phyloP scores from a whole-genome alignment of 2,888 invertebrate genomes.

The Nomada goodeniana region DNA sequence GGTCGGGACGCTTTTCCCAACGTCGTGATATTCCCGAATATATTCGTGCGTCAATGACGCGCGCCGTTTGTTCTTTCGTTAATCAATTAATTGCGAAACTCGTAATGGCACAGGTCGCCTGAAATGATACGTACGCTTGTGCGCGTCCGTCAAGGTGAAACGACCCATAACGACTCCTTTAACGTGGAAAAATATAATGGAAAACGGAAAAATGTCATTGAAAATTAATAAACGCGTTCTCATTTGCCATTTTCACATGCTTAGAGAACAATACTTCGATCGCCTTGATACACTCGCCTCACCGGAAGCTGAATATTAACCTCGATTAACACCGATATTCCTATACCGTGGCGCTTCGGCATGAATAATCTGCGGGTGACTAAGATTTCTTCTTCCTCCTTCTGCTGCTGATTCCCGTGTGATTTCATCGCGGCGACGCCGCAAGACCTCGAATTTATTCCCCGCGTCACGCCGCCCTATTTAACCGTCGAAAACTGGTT shows the following conservation, averaged over 20 bases:
- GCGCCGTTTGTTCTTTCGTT: too few relatives aligned
- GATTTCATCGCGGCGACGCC: slow-evolving; percentile 65
- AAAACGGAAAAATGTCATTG: background rate
- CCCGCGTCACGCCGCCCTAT: slow-evolving; percentile 28
- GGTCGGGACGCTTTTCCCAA: slow-evolving; percentile 7
- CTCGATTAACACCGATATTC: slow-evolving; percentile 70
- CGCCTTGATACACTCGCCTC: slow-evolving; percentile 7
- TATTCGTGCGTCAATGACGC: too few relatives aligned
- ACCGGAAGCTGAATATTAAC: slow-evolving; percentile 78
- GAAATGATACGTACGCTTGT: too few relatives aligned
- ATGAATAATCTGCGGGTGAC: slow-evolving; percentile 66
- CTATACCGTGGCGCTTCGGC: slow-evolving; percentile 32
- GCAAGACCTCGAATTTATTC: slow-evolving; percentile 50
- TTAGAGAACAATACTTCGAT: slow-evolving; percentile 6
- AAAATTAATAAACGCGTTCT: background rate
- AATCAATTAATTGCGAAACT: too few relatives aligned
- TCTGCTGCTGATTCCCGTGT: slow-evolving; percentile 47
- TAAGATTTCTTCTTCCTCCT: slow-evolving; percentile 69
- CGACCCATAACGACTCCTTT: too few relatives aligned
- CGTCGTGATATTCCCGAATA: background rate
- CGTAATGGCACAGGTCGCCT: too few relatives aligned
- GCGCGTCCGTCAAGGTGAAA: too few relatives aligned
- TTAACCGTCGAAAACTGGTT: slow-evolving; percentile 11
- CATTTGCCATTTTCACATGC: background rate
- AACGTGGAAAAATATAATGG: background rate